Percentiles rank a stretch among this genome's conserved stretches.
phyloP scores from a whole-genome alignment of 2,797 vertebrate species.

The Anolis apletophallus region DNA sequence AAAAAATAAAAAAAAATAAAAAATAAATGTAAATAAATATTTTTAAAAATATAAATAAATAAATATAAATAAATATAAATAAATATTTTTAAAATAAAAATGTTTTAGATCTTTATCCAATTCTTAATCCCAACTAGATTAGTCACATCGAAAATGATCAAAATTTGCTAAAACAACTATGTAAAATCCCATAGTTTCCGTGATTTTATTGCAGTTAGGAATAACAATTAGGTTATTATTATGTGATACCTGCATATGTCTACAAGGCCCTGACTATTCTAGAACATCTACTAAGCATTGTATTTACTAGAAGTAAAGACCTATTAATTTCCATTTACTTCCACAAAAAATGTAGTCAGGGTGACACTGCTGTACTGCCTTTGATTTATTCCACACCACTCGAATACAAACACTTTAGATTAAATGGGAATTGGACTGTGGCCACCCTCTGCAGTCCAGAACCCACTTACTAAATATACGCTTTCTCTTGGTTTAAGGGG shows the following conservation, averaged over 20 bases:
- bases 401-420: neutral
- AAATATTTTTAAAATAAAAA: too few relatives aligned
- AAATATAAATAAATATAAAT: too few relatives aligned
- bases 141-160: too few relatives aligned
- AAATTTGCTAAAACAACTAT: too few relatives aligned
- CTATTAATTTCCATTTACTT: neutral
- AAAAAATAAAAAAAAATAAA: too few relatives aligned
- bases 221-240: too few relatives aligned
- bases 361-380: neutral
- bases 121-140: too few relatives aligned
- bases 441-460: neutral
- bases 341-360: neutral
- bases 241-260: neutral
- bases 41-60: too few relatives aligned
- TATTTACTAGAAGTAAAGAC: neutral
- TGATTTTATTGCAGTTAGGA: too few relatives aligned
- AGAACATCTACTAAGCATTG: neutral
- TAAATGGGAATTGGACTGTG: neutral
- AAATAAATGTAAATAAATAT: too few relatives aligned
- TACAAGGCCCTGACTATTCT: neutral
- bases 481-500: neutral
- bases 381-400: neutral
- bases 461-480: neutral
- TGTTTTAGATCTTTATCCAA: too few relatives aligned
- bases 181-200: too few relatives aligned